Base-by-base conservation (phyloP, 2,113 vertebrate species). In the Gopherus flavomarginatus region DNA sequence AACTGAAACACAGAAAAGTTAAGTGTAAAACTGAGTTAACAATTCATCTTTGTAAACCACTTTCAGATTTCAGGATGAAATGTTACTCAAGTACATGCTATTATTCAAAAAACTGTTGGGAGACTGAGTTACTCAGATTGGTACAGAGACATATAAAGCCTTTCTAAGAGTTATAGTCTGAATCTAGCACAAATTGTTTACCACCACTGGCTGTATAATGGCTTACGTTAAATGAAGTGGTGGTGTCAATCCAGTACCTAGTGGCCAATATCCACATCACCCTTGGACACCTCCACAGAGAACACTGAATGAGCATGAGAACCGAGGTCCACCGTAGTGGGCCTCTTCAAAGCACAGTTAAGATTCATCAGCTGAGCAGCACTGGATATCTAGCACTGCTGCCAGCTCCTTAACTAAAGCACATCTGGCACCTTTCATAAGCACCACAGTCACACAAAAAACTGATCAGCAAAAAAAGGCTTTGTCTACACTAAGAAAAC, bases 301-400 rank as follows among this genome's bases (percentile, higher is more conserved):
- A 26, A 44, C 75, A 27, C 24, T 44, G 52, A 90, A 90, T 10
- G 69, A 5, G 38, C 14, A 65, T 8, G 69, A 81, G 44, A 88
- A 24, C 22, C 85, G 84, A 82, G 90, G 85, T 83, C 2, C 72
- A n/a, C 56, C 50, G 22, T 44, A 77, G 21, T 81, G 22, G 89
- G 17, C 29, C 90, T 90, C 93, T 89, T 77, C 62, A 88, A 57
- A 56, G 81, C 87, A 93, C 94, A 93, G 26, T 12, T n/a, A 83
- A 85, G 44, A 92, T 83, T 96, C 81, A 83, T 79, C 0, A 0
- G 52, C n/a, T 91, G 38, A 49, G 91, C 83, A 38, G 77, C 31
- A 54, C 29, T 89, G 81, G 85, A 88, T 94, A 87, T 47, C 65
- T 79, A 50, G 72, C 7, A 26, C 9, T 75, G 27, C 44, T 87